Base-by-base conservation (phyloP, 2,888 invertebrate genomes). In the Thysanoteuthis rhombus region DNA sequence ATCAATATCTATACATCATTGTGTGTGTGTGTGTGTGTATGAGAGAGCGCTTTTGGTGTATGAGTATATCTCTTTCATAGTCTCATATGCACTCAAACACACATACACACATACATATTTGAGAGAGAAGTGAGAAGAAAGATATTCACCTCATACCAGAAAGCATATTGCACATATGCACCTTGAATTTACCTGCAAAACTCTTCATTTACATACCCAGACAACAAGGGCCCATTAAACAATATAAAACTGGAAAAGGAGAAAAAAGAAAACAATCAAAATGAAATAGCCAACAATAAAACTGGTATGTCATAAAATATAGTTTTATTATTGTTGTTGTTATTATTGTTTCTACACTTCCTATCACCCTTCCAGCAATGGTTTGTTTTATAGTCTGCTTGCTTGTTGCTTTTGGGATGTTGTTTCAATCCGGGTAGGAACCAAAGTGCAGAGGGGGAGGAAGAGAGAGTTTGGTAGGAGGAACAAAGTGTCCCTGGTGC, bases 141-240 rank as follows among this genome's bases (percentile, higher is more conserved):
- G n/a, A n/a, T n/a, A n/a, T 25, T 52, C 25, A 25, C 22, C 25
- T 22, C 22, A 25, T 22, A 4, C 25, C 22, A 52, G 3, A 52
- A 22, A 22, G 36, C 12, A 75, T 1, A 32, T 6, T 6, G n/a
- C 32, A 75, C n/a, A 75, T 75, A 75, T 75, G n/a, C 36, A 75
- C 36, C n/a, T n/a, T 75, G 12, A 36, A 75, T 12, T 36, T 75
- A 75, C 12, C n/a, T 75, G 36, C 36, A n/a, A 36, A 36, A 75
- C 75, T n/a, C n/a, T 75, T 75, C 75, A n/a, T 75, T 75, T 75
- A n/a, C 75, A 75, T 75, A 75, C 32, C 75, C 75, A 75, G 75
- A 75, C 75, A 75, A 75, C 75, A 75, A 75, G 75, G 75, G n/a
- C 75, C n/a, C 75, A n/a, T 75, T 75, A 75, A 75, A 75, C 75